A percentile compares a stretch with the other conserved stretches of the same genome.
Evolutionary conservation across 64 coral and sea anemone genomes (phyloP).

Genomic region (Trachythela sp.): DNA sequence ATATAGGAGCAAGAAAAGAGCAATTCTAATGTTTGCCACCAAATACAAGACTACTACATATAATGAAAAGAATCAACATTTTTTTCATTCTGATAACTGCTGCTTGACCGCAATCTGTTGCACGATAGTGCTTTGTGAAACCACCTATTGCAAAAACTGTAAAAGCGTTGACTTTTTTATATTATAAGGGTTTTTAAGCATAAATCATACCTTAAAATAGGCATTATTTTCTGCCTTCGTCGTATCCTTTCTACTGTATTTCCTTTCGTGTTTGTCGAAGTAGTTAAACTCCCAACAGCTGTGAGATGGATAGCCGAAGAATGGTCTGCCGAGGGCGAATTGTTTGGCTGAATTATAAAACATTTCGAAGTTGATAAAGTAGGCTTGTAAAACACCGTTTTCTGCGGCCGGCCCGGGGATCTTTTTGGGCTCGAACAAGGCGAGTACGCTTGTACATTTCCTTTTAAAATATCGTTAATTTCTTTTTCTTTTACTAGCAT

Average conservation of each 20-base stretch:
- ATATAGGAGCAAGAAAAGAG: no score
- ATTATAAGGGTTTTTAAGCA: neutral
- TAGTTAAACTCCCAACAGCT: neutral
- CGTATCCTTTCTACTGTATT: constrained; percentile 26
- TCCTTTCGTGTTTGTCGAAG: neutral
- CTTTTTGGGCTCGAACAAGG: neutral
- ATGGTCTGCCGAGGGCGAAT: neutral
- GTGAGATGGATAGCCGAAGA: constrained; percentile 13
- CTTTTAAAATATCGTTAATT: constrained; percentile 78
- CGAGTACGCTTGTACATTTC: constrained; percentile 2
- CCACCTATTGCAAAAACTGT: no score
- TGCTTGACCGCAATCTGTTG: no score
- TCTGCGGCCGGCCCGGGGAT: neutral
- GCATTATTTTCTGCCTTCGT: constrained; percentile 72
- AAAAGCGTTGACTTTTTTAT: no score
- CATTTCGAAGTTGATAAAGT: neutral
- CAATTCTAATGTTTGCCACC: no score
- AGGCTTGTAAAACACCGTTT: neutral
- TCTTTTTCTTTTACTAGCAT: constrained; percentile 86
- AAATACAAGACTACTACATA: no score
- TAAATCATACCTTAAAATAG: constrained; percentile 52
- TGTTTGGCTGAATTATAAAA: neutral
- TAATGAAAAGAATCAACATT: no score
- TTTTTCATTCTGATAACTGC: no score
- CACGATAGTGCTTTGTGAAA: no score